Base-by-base conservation (phyloP, 2,797 vertebrate species). In the Sus cebifrons region DNA sequence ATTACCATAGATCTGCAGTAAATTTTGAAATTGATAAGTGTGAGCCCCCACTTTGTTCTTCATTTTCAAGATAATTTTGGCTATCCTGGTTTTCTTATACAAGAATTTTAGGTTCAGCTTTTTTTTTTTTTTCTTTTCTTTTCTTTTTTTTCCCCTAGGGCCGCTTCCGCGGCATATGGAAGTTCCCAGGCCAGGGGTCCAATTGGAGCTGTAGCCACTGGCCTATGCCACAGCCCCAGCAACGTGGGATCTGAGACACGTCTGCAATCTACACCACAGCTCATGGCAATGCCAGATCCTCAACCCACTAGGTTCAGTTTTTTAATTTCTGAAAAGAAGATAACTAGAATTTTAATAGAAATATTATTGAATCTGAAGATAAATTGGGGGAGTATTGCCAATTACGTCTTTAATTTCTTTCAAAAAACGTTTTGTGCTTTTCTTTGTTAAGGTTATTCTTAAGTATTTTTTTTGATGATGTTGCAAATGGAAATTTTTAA, bases 381-480 rank as follows among this genome's bases (percentile, higher is more conserved):
- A 11, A 62, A 2, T 64, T 65, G 89, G 78, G 23, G 60, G 11
- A 83, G 6, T 23, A 74, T 29, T 93, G 40, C 17, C 52, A 94
- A 65, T 60, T 94, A 73, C 16, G 12, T 52, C n/a, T 86, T 92
- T 75, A 44, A 84, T 52, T 23, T 71, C 27, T 77, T 94, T 89
- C 62, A 56, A 44, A 1, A 44, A 44, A 20, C 6, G 12, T 64
- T 81, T 79, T 75, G 6, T 73, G 40, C 4, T 64, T 96, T 89
- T 86, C 49, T 79, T 86, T 58, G 6, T 75, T 40, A 96, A 86
- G 17, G 44, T 70, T 83, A 70, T 64, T 62, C 25, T 49, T 54
- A 85, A 62, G 17, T 65, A 87, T 75, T 58, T 79, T 93, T 94
- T 91, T 74, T 71, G 36, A 86, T 81, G 20, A 27, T 83, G 65